Conservation (phyloP, 2,797 vertebrate genomes). For the Remorina albescens region DNA sequence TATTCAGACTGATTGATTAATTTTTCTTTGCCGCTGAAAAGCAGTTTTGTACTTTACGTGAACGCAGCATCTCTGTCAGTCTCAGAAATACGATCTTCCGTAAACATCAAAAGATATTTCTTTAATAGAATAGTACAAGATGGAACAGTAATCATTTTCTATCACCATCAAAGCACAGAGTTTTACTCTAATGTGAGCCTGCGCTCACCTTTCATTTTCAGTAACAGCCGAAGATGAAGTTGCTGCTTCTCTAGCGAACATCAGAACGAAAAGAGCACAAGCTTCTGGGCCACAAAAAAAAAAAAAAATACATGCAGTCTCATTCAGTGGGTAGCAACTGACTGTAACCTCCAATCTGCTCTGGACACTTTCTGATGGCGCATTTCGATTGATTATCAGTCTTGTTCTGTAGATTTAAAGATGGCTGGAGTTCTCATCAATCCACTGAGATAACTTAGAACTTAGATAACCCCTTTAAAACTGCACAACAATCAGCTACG, state of each 20-base stretch:
- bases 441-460: too few species aligned
- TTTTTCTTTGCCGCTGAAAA: neutral
- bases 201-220: neutral
- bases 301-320: neutral
- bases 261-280: neutral
- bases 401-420: too few species aligned
- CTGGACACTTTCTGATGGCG: too few species aligned
- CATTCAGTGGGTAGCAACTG: too few species aligned
- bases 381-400: too few species aligned
- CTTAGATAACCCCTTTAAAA: too few species aligned
- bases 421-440: too few species aligned
- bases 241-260: neutral
- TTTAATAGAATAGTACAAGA: neutral
- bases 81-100: neutral
- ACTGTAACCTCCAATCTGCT: too few species aligned
- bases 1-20: neutral
- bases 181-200: too few species aligned
- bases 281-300: neutral
- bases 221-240: neutral
- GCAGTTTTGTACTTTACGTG: neutral
- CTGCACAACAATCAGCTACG: too few species aligned
- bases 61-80: neutral
- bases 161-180: neutral
- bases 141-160: neutral
- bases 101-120: constrained; percentile 9